Conservation (phyloP, 1,140 invertebrate species). For the Belonocnema kinseyi region DNA sequence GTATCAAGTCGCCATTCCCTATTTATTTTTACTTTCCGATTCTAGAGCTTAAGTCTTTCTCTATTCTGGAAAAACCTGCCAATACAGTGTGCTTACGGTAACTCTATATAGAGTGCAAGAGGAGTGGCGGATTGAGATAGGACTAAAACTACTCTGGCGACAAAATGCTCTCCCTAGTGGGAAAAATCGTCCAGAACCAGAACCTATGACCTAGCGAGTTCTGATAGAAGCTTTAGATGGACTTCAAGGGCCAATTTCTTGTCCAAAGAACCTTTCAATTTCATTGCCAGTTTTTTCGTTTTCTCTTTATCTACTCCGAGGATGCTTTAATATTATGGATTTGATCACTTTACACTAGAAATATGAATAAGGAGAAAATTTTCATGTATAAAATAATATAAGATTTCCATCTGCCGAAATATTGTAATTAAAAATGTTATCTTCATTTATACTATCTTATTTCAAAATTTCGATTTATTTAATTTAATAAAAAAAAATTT, state of each 20-base stretch:
- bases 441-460: too few species aligned
- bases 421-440: too few species aligned
- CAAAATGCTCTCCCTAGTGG: conserved; percentile 7
- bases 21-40: not conserved
- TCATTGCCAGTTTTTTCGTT: not conserved
- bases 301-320: too few species aligned
- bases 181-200: conserved; percentile 11
- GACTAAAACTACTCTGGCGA: conserved; percentile 32
- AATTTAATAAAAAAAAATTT: too few species aligned
- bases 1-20: not conserved
- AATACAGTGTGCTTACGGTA: conserved; percentile 12
- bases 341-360: too few species aligned
- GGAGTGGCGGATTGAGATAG: conserved; percentile 38
- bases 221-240: conserved; percentile 8
- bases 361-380: too few species aligned
- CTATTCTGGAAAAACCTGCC: not conserved
- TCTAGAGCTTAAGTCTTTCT: conserved; percentile 16
- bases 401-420: too few species aligned
- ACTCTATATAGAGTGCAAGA: not conserved
- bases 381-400: too few species aligned
- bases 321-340: too few species aligned
- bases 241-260: not conserved
- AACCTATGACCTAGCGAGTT: conserved; percentile 9
- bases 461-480: too few species aligned
- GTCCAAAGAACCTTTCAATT: not conserved